phyloP scores from a whole-genome alignment of 2,113 vertebrate species.

The Noctilio leporinus region DNA sequence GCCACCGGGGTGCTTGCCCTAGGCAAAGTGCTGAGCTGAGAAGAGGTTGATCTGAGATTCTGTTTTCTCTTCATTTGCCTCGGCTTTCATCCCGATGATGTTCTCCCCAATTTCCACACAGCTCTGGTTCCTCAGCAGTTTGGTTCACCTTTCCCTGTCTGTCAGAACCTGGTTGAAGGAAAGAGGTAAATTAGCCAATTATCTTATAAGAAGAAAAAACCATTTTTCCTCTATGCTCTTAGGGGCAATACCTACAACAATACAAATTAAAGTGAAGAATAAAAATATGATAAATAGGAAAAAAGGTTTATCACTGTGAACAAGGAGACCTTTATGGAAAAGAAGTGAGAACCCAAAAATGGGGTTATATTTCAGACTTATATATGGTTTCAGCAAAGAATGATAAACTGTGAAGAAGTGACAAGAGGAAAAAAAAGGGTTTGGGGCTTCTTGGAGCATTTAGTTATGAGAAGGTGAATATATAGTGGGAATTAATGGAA shows the following conservation, averaged over 20 bases:
- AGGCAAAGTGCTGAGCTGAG: not conserved
- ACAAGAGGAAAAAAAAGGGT: not conserved
- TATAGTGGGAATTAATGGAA: not conserved
- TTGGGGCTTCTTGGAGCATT: not conserved
- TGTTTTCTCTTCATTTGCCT: not conserved
- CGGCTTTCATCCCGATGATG: accelerated
- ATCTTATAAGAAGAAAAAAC: not conserved
- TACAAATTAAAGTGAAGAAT: not conserved
- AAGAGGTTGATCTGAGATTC: not conserved
- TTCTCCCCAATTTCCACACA: not conserved
- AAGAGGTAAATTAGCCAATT: not conserved
- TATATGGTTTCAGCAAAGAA: not conserved
- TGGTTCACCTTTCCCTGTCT: not conserved
- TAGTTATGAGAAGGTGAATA: not conserved
- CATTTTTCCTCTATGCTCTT: not conserved
- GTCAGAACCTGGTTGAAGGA: not conserved
- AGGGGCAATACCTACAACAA: not conserved
- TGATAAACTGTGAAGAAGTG: not conserved
- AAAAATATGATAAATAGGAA: not conserved
- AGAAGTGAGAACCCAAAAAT: not conserved
- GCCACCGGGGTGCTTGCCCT: not conserved
- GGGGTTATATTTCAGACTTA: not conserved
- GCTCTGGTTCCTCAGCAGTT: not conserved
- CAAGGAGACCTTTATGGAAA: not conserved
- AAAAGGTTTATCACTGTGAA: not conserved